Evolutionary conservation across 2,797 vertebrate species (phyloP).

Genomic region (Neosalanx taihuensis): DNA sequence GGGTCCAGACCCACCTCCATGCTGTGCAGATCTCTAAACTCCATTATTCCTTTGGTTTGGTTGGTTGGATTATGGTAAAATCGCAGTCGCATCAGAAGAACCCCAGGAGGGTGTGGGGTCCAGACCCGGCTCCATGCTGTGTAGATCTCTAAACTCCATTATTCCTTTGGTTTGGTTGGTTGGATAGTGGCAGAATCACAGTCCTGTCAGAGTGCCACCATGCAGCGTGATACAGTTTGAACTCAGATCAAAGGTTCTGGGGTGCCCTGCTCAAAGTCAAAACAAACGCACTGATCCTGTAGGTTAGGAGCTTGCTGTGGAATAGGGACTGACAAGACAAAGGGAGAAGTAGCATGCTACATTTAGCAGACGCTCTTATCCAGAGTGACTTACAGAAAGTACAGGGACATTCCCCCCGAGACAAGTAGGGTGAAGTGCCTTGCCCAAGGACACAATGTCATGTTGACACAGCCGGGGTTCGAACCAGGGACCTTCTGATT

Average conservation of each 20-base stretch:
- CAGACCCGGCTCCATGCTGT: not conserved
- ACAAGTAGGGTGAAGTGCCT: no score
- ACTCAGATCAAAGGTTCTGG: slow-evolving; percentile 29
- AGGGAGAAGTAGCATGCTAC: not conserved
- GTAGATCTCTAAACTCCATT: slow-evolving; percentile 7
- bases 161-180: slow-evolving; percentile 9
- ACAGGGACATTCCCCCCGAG: no score
- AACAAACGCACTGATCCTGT: slow-evolving; percentile 24
- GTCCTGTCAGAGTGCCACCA: not conserved
- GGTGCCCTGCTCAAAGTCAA: slow-evolving; percentile 39
- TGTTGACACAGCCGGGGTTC: no score
- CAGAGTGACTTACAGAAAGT: no score
- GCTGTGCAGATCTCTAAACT: slow-evolving; percentile 6
- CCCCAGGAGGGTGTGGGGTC: not conserved
- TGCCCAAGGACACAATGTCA: no score
- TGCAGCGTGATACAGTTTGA: slow-evolving; percentile 26
- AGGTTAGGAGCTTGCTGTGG: slow-evolving; percentile 20
- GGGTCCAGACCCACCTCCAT: not conserved
- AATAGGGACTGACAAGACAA: slow-evolving; percentile 8
- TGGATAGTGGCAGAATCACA: no score
- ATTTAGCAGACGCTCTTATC: not conserved
- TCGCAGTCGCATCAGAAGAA: no score
- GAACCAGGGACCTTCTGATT: no score
- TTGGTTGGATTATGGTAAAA: no score
- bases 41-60: slow-evolving; percentile 12